phyloP scores from a whole-genome alignment of 2,888 invertebrate genomes.

The Ptilodon capucinus region DNA sequence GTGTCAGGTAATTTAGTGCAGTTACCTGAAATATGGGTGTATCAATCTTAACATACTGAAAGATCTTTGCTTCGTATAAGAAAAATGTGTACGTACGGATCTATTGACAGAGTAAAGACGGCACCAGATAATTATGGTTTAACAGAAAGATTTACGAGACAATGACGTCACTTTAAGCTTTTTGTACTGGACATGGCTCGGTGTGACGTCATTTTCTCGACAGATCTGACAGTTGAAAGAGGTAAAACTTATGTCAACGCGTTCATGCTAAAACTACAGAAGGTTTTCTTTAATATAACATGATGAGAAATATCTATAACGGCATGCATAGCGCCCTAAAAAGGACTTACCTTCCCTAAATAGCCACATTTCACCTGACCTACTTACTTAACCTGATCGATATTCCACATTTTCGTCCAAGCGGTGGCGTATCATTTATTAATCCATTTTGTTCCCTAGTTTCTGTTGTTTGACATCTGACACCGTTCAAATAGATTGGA shows the following conservation, averaged over 20 bases:
- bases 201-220: too few species aligned
- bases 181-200: too few species aligned
- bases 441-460: conserved; percentile 9
- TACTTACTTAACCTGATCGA: conserved; percentile 40
- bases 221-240: too few species aligned
- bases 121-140: too few species aligned
- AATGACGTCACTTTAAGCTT: too few species aligned
- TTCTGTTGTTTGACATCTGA: conserved; percentile 6
- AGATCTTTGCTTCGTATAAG: background rate
- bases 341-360: conserved; percentile 33
- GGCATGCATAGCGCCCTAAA: conserved; percentile 14
- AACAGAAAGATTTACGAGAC: too few species aligned
- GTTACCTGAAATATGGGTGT: conserved; percentile 14
- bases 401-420: conserved; percentile 27
- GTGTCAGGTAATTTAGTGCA: conserved; percentile 35
- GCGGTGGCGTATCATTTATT: conserved; percentile 23
- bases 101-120: too few species aligned
- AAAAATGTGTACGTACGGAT: too few species aligned
- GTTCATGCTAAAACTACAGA: too few species aligned
- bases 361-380: conserved; percentile 38
- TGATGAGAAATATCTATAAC: too few species aligned
- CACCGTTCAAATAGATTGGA: background rate
- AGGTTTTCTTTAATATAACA: too few species aligned
- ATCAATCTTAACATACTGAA: conserved; percentile 6
- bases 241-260: too few species aligned